Evolutionary conservation across 2,797 vertebrate genomes (phyloP).

Genomic region (Eidolon dupreanum): DNA sequence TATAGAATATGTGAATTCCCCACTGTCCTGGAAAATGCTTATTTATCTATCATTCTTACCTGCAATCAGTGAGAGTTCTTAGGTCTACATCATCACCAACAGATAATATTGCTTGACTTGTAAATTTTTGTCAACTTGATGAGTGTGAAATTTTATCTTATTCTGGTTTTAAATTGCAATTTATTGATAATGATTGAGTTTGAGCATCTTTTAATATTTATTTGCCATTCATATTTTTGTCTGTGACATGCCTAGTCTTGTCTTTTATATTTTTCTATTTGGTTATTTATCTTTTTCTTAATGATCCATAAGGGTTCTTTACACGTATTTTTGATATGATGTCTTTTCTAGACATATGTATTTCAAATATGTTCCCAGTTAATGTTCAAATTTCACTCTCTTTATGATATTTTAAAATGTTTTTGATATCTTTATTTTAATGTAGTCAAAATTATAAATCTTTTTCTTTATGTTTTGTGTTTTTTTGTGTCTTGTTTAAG

Average conservation of each 20-base stretch:
- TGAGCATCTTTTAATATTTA: neutral
- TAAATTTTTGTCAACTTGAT: neutral
- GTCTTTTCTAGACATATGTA: neutral
- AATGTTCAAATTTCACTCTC: neutral
- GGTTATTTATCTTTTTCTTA: neutral
- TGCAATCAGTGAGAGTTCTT: neutral
- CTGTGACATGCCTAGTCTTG: neutral
- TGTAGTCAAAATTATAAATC: neutral
- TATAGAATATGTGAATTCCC: neutral
- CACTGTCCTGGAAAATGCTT: neutral
- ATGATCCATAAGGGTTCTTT: neutral
- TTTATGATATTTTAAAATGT: neutral
- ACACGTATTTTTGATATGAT: neutral
- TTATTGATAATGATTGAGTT: neutral
- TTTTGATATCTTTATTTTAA: constrained; percentile 38
- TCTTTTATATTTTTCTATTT: constrained; percentile 3
- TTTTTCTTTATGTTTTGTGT: neutral
- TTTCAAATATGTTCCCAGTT: neutral
- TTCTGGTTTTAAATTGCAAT: neutral
- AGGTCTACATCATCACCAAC: neutral
- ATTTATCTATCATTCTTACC: neutral
- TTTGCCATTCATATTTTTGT: neutral
- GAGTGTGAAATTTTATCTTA: neutral
- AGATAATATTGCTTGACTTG: neutral
- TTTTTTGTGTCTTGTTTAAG: constrained; percentile 6